These are phyloP conservation scores for Phyto melanocephala DNA, from an alignment of 2,888 invertebrate genomes.

Conservation along the genomic window DNA sequence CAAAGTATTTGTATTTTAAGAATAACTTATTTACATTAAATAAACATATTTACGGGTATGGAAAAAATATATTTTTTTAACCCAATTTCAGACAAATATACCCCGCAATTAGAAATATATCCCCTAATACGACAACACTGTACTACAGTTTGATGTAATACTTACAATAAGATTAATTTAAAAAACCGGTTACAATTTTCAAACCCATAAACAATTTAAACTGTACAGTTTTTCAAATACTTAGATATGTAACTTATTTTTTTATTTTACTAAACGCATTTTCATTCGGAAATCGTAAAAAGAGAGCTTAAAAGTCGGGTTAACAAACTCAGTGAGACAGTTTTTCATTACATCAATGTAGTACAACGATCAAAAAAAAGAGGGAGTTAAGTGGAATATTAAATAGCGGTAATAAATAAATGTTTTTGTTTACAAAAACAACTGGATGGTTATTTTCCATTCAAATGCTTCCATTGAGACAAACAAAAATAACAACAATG, in stretches of 20 bases:
- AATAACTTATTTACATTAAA: no score
- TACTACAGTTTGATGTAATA: slow-evolving; percentile 27
- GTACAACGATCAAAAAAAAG: not conserved
- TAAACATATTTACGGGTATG: no score
- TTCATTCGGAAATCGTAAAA: not conserved
- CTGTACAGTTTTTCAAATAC: slow-evolving; percentile 55
- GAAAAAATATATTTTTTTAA: no score
- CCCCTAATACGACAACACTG: no score
- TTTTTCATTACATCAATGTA: not conserved
- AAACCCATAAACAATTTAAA: not conserved
- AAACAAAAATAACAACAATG: not conserved
- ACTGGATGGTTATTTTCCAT: not conserved
- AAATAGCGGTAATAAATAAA: not conserved
- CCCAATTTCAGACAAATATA: no score
- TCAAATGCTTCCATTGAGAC: not conserved
- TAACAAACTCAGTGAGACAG: slow-evolving; percentile 20
- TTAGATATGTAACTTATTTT: slow-evolving; percentile 24
- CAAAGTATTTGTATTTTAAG: no score
- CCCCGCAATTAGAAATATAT: no score
- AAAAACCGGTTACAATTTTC: slow-evolving; percentile 33
- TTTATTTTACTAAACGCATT: slow-evolving; percentile 10
- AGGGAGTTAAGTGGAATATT: not conserved
- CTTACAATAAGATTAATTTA: not conserved
- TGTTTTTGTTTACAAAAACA: not conserved
- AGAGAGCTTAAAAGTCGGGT: slow-evolving; percentile 7